Conservation (phyloP, 2,113 vertebrate genomes). For the Accipiter virgatus region DNA sequence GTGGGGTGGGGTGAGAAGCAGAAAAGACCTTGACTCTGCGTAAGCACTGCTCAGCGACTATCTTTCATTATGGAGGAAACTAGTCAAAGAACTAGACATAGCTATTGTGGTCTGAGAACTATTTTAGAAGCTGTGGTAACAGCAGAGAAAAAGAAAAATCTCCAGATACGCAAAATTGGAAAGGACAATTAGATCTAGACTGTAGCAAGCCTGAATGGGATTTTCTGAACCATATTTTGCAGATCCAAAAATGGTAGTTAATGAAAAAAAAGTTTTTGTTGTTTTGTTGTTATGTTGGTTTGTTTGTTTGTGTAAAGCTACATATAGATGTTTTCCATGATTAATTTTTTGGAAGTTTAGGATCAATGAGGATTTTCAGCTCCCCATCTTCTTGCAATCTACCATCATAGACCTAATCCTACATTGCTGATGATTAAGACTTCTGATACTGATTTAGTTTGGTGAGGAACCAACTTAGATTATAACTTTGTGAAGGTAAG, state of each 20-base stretch:
- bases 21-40: too few species aligned
- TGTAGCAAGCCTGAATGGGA: not conserved
- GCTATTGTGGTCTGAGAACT: not conserved
- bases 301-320: not conserved
- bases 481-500: not conserved
- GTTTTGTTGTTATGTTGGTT: not conserved
- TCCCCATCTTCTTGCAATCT: not conserved
- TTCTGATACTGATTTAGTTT: not conserved
- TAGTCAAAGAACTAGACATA: not conserved
- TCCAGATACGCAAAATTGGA: not conserved
- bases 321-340: not conserved
- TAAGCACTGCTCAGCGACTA: too few species aligned
- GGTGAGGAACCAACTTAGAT: not conserved
- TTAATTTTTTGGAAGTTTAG: not conserved
- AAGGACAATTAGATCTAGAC: not conserved
- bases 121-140: not conserved
- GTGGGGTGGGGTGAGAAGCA: too few species aligned
- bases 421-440: not conserved
- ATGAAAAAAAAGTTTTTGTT: not conserved
- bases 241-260: not conserved
- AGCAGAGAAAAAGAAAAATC: not conserved
- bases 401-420: not conserved
- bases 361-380: not conserved
- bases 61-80: not conserved
- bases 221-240: not conserved